Evolutionary conservation across 2,797 vertebrate genomes (phyloP).

Genomic region (Anguilla obscura): DNA sequence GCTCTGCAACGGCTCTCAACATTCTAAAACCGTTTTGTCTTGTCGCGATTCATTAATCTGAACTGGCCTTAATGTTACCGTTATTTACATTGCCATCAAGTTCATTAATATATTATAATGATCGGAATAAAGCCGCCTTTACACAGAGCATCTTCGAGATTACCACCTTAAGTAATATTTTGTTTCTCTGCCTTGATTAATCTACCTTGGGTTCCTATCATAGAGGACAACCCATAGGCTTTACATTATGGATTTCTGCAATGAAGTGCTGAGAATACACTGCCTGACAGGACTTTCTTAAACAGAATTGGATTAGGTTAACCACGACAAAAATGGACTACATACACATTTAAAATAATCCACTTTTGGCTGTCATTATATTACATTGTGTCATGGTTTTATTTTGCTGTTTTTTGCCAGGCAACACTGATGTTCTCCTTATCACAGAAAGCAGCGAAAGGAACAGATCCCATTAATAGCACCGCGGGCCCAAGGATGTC

Average conservation of each 20-base stretch:
- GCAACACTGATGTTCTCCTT: slow-evolving; percentile 57
- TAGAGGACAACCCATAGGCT: not conserved
- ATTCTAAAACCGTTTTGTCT: too few relatives aligned
- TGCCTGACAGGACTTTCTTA: slow-evolving; percentile 15
- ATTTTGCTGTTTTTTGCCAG: slow-evolving; percentile 53
- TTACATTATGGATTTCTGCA: slow-evolving; percentile 20
- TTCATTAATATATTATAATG: too few relatives aligned
- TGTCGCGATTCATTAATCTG: too few relatives aligned
- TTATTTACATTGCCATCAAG: too few relatives aligned
- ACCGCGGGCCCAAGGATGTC: slow-evolving; percentile 56
- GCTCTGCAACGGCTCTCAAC: too few relatives aligned
- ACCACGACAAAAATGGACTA: not conserved
- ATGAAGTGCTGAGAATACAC: slow-evolving; percentile 5
- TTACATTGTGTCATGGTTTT: slow-evolving; percentile 58
- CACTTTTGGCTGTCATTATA: slow-evolving; percentile 34
- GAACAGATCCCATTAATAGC: slow-evolving; percentile 59
- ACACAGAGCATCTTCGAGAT: too few relatives aligned
- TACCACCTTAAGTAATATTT: slow-evolving; percentile 39
- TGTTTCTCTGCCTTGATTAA: slow-evolving; percentile 27
- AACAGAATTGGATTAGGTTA: slow-evolving; percentile 20
- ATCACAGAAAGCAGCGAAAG: slow-evolving; percentile 55
- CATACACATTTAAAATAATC: slow-evolving; percentile 23
- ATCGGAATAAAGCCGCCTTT: too few relatives aligned
- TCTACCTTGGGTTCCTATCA: not conserved
- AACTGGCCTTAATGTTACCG: too few relatives aligned